Percentiles rank a stretch among this genome's conserved stretches.
phyloP scores from a whole-genome alignment of 53 echinoderm and acorn worm species.

The Echinometra lucunter region DNA sequence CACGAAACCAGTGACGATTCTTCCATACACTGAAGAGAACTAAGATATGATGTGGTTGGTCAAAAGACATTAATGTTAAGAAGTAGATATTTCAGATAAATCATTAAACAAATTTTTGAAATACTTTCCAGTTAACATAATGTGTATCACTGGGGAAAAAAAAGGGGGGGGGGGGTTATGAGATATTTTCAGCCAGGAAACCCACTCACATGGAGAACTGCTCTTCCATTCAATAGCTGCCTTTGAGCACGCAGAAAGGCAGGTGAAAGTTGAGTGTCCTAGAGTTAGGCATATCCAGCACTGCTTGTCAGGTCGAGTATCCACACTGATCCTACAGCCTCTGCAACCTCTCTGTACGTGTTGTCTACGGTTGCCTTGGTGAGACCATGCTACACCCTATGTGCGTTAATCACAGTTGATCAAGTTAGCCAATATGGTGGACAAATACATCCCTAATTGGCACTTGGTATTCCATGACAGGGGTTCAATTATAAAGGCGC shows the following conservation, averaged over 20 bases:
- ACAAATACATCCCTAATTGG: constrained; percentile 45
- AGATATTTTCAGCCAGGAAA: no score
- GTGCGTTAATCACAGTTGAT: constrained; percentile 43
- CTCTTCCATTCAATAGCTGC: background rate
- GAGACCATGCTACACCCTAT: background rate
- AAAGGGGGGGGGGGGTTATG: no score
- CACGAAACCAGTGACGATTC: no score
- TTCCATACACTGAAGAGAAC: no score
- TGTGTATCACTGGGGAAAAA: background rate
- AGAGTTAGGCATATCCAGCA: constrained; percentile 52
- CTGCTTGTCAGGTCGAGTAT: background rate
- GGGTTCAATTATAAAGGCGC: constrained; percentile 28
- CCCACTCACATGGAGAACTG: no score
- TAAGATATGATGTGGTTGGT: no score
- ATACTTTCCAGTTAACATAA: no score
- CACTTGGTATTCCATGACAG: background rate
- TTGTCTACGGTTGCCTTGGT: background rate
- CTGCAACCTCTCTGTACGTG: background rate
- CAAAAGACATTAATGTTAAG: no score
- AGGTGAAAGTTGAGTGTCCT: constrained; percentile 36
- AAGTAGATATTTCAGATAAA: no score
- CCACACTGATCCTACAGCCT: background rate
- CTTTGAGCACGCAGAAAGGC: background rate
- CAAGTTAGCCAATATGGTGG: constrained; percentile 57
- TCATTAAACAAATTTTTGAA: no score